Evolutionary conservation across 2,888 invertebrate species (phyloP), one percentile per base, ranked within the genome.

Genomic region (Hirudinaria manillensis): DNA sequence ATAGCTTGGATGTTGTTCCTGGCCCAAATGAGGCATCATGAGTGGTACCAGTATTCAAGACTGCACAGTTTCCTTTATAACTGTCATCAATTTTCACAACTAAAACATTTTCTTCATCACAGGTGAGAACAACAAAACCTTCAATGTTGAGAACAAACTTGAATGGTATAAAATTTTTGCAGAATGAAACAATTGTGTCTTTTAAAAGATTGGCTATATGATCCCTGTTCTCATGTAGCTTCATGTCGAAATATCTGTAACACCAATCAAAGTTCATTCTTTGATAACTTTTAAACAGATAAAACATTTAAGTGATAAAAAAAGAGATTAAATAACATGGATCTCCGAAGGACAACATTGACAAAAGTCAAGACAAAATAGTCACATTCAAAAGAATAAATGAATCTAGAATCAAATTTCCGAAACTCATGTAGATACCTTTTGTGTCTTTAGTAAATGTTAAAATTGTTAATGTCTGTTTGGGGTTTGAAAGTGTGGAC

Each of bases 11-110:
- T 27, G 61, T 61, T 24, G 61, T 61, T 24, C 24, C 61, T 10
- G 61, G 29, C n/a, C 61, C 29, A 61, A 29, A 61, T 45, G 45
- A 45, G 45, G 45, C 16, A 7, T 45, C 45, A 45, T 45, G 45
- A 45, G 45, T 16, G 45, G 6, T 7, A 45, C 45, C 45, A 45
- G 13, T 45, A 45, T 45, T 45, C 16, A n/a, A 29, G 61, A 27
- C 21, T 61, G 19, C 61, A 27, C 13, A 24, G 29, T 61, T 61
- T 61, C 29, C 36, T 13, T 34, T 68, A n/a, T 68, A 16, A 68
- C n/a, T 68, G 7, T 68, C 68, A 19, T 68, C 68, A 29, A 68
- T 34, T 68, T 68, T 68, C n/a, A 68, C 32, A 6, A 68, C 68
- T 6, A 68, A 34, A 34, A 68, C 68, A 34, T 68, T 36, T 34